These are phyloP conservation scores for Buathra laborator DNA, from an alignment of 2,888 invertebrate genomes.

Conservation along the genomic window DNA sequence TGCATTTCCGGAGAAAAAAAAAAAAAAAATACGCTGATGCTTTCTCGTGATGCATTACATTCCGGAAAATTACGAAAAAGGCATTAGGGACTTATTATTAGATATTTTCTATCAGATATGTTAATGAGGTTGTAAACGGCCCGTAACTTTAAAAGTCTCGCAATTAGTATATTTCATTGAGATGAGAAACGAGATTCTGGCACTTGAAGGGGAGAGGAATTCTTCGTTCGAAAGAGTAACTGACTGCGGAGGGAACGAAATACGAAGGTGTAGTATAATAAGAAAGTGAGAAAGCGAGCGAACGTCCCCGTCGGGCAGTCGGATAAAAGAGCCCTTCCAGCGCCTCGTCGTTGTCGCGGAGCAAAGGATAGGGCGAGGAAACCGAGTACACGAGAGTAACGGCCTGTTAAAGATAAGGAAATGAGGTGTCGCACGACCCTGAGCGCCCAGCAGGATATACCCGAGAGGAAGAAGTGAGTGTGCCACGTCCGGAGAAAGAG, in stretches of 20 bases:
- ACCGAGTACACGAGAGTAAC: conserved; percentile 77
- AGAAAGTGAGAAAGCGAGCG: conserved; percentile 56
- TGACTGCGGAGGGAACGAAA: conserved; percentile 49
- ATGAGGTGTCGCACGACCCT: conserved; percentile 83
- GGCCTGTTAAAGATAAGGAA: conserved; percentile 85
- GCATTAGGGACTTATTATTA: neutral
- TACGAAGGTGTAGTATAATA: conserved; percentile 46
- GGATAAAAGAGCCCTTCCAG: conserved; percentile 58
- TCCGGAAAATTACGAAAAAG: neutral
- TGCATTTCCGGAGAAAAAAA: conserved; percentile 28
- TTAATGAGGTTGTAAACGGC: conserved; percentile 54
- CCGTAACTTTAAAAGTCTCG: conserved; percentile 46
- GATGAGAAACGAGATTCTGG: conserved; percentile 41
- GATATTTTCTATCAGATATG: conserved; percentile 30
- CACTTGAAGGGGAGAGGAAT: conserved; percentile 33
- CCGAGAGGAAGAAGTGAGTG: conserved; percentile 53
- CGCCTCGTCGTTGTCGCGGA: conserved; percentile 15
- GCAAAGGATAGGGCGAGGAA: conserved; percentile 46
- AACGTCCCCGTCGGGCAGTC: conserved; percentile 61
- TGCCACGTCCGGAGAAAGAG: conserved; percentile 50
- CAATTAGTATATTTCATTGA: conserved; percentile 60
- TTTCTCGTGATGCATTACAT: neutral
- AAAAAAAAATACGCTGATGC: neutral
- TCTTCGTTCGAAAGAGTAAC: conserved; percentile 57
- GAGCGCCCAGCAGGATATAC: conserved; percentile 62